Evolutionary conservation across 2,888 invertebrate species (phyloP).

Genomic region (Drosophila nr. medialis): DNA sequence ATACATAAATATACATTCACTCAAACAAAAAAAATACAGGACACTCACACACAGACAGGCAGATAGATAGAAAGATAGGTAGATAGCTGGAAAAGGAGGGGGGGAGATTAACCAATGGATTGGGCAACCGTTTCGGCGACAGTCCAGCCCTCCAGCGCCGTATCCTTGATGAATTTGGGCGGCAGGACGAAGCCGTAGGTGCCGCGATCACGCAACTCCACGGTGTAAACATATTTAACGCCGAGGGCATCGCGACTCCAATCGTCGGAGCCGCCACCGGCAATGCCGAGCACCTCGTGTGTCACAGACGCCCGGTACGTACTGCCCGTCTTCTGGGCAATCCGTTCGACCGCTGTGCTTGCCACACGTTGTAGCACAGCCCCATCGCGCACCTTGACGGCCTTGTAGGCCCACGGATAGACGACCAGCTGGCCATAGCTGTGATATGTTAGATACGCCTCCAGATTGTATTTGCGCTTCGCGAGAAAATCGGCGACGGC

Average conservation of each 20-base stretch:
- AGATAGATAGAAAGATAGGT: constrained; percentile 5
- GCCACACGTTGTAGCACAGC: constrained; percentile 75
- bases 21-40: not conserved
- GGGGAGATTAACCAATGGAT: constrained; percentile 48
- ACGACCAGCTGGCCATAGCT: constrained; percentile 87
- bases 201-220: constrained; percentile 83
- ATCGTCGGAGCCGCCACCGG: constrained; percentile 84
- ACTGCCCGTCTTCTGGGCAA: constrained; percentile 76
- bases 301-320: constrained; percentile 77
- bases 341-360: constrained; percentile 75
- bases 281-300: constrained; percentile 80
- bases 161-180: constrained; percentile 78
- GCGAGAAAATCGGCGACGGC: constrained; percentile 87
- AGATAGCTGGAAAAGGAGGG: not conserved
- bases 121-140: constrained; percentile 81
- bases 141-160: constrained; percentile 79
- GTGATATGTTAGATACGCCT: constrained; percentile 91
- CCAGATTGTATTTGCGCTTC: constrained; percentile 86
- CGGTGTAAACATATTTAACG: constrained; percentile 82
- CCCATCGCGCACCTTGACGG: constrained; percentile 77
- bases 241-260: constrained; percentile 79
- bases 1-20: constrained; percentile 54
- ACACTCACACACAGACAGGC: constrained; percentile 8
- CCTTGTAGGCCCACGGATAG: constrained; percentile 83
- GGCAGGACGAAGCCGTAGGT: constrained; percentile 81